Base-by-base conservation (phyloP, 2,113 vertebrate species). In the Castor canadensis region DNA sequence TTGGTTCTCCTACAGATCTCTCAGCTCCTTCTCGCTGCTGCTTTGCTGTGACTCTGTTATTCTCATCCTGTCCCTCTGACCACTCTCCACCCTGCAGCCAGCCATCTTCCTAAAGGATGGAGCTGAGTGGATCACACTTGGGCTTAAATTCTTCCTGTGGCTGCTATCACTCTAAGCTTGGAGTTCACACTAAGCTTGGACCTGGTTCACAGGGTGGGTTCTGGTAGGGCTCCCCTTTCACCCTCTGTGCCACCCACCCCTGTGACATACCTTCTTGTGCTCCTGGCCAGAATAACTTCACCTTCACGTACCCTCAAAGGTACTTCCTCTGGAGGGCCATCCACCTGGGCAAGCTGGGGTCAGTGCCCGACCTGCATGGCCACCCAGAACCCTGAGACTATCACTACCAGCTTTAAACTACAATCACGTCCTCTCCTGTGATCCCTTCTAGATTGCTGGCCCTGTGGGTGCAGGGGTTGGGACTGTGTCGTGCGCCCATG, bases 41-140 rank as follows among this genome's bases (percentile, higher is more conserved):
- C 28, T 19, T 43, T 30, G 54, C 4, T 6, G 54, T 19, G 54
- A 56, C 20, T 19, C 38, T 47, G 79, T 22, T 3, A 52, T 38
- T 12, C 22, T 77, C 9, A 13, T 5, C 9, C 32, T 28, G 11
- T 69, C 16, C 38, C 56, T 52, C 35, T 6, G 35, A 66, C 40
- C n/a, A 9, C 3, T 45, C 15, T 40, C 69, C 72, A 66, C 3
- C 0, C 8, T 9, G 32, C 24, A 66, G 49, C n/a, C 71, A 0
- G 35, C 1, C 5, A 12, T 16, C n/a, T 32, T 35, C 3, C n/a
- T 26, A 20, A 24, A 60, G 32, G 30, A 43, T 15, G 5, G 35
- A 5, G 19, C 45, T 24, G 9, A 32, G 40, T 45, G 15, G 0
- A 6, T 24, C 52, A 17, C 13, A 6, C 9, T 40, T 20, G 9